Conservation (phyloP, 2,888 invertebrate species). For the Xanthostigma xanthostigma region DNA sequence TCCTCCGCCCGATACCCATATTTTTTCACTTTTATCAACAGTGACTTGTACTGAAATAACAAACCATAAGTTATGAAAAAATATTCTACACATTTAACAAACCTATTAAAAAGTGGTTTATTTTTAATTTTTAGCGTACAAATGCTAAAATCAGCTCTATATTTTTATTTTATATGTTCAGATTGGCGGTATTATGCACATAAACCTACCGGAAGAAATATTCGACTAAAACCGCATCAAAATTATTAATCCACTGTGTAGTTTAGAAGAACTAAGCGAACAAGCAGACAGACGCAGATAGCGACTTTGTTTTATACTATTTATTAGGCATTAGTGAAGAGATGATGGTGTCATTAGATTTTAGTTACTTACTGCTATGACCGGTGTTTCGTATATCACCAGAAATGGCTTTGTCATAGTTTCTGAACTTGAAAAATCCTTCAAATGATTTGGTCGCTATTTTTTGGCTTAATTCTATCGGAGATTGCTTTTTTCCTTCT, state of each 20-base stretch:
- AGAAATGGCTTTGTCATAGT: constrained; percentile 35
- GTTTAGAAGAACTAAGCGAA: no score
- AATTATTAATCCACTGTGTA: no score
- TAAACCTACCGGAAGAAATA: no score
- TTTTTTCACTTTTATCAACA: constrained; percentile 13
- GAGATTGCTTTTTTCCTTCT: constrained; percentile 53
- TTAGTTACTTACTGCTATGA: constrained; percentile 41
- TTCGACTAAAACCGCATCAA: no score
- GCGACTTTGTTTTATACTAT: no score
- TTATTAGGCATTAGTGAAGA: no score
- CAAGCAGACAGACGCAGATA: no score
- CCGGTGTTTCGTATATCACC: constrained; percentile 48
- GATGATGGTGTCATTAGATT: no score
- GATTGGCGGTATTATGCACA: no score
- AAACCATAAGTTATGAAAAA: constrained; percentile 18
- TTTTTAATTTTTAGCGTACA: not conserved
- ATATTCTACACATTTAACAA: not conserved
- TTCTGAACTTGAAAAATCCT: constrained; percentile 35
- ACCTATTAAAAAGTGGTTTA: not conserved
- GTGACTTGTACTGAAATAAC: constrained; percentile 18
- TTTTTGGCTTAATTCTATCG: constrained; percentile 51
- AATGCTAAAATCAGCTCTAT: not conserved
- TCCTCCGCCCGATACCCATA: constrained; percentile 38
- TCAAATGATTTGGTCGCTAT: constrained; percentile 33
- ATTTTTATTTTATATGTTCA: no score